These are phyloP conservation scores for Entomobrya proxima DNA, from an alignment of 2,888 invertebrate genomes.

Conservation along the genomic window DNA sequence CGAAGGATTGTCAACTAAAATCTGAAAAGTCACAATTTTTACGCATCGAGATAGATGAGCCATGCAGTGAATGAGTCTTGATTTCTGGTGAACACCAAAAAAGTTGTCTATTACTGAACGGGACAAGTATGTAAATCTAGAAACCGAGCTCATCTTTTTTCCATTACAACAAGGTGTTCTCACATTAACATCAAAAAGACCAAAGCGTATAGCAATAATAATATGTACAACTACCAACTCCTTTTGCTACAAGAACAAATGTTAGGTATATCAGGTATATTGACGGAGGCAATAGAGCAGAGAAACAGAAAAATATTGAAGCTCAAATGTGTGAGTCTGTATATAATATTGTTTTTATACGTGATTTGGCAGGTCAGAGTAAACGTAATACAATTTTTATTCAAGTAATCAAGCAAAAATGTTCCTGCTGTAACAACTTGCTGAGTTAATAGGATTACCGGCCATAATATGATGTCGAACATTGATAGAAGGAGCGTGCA, in stretches of 20 bases:
- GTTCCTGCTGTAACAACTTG: constrained; percentile 57
- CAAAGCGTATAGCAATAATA: not conserved
- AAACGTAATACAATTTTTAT: constrained; percentile 59
- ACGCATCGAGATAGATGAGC: not conserved
- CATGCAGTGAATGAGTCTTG: constrained; percentile 49
- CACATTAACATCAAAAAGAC: constrained; percentile 61
- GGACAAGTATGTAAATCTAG: constrained; percentile 66
- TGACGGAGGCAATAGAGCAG: not conserved
- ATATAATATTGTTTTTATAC: constrained; percentile 36
- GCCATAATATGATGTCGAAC: constrained; percentile 61
- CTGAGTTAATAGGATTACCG: constrained; percentile 65
- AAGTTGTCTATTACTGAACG: constrained; percentile 65
- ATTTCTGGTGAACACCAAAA: constrained; percentile 49
- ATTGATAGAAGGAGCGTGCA: constrained; percentile 64
- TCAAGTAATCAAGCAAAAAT: constrained; percentile 47
- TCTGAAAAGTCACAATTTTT: constrained; percentile 60
- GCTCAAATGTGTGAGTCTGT: not conserved
- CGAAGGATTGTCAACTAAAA: constrained; percentile 63
- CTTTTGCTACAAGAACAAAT: not conserved
- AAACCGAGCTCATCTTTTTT: constrained; percentile 67
- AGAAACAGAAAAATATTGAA: not conserved
- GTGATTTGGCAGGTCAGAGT: constrained; percentile 51
- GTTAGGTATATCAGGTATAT: not conserved
- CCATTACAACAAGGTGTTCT: constrained; percentile 65
- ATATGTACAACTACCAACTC: not conserved